Base-by-base conservation (phyloP, 2,797 vertebrate species). In the Psittacula derbiana region DNA sequence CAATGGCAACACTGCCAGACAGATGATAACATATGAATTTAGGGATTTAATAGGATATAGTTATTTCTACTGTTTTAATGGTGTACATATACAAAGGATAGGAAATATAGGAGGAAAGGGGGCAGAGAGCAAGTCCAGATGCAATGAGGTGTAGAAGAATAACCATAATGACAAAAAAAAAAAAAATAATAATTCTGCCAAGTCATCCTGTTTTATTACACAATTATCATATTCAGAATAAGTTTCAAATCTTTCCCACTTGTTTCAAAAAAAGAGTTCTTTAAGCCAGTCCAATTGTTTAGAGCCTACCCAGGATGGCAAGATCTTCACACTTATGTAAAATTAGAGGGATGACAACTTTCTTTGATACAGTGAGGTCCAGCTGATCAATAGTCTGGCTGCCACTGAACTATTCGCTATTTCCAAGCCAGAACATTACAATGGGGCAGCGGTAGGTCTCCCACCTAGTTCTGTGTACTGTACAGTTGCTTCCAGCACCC, bases 81-180 rank as follows among this genome's bases (percentile, higher is more conserved):
- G 78, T n/a, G 7, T 7, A 40, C 10, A 16, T n/a, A 60, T 10
- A 50, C 5, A 80, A 50, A 38, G 5, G 5, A 3, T 67, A 80
- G 40, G 44, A 92, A 83, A 71, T 41, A 58, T 18, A 6, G 10
- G 0, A 5, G 3, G 0, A 3, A 10, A 79, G 4, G 1, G 21
- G 5, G 19, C 14, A 80, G 55, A 65, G 18, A 8, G 4, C 14
- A 85, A 53, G 11, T 53, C 16, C 46, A 53, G 16, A n/a, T 86
- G 36, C 14, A 65, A 49, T 2, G 16, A 18, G 44, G 5, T 6
- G 3, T 21, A 67, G 36, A 24, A 8, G 30, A 82, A 80, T 3
- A 25, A 80, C 33, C 10, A 72, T 72, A 92, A 43, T 40, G 7
- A n/a, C 12, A 0, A 25, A 70, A 53, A 21, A n/a, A 53, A 67